Conservation (phyloP, 2,113 vertebrate species). For the Dasyurus viverrinus region DNA sequence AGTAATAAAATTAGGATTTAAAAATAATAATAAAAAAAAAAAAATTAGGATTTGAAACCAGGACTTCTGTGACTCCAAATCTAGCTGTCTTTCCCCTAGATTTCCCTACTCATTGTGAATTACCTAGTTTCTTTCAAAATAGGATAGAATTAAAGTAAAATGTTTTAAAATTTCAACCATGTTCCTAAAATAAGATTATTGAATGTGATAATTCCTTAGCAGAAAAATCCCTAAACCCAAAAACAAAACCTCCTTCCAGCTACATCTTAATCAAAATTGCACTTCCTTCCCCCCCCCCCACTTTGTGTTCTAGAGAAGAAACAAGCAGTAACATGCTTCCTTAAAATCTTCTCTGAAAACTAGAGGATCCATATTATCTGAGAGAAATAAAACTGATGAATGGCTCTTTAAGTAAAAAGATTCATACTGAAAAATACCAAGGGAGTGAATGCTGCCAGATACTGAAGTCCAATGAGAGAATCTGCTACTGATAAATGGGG, state of each 20-base stretch:
- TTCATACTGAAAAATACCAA: background rate
- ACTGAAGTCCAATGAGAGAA: background rate
- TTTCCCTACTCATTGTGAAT: background rate
- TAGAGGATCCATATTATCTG: background rate
- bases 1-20: background rate
- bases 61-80: background rate
- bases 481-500: background rate
- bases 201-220: background rate
- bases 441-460: background rate
- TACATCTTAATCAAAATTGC: background rate
- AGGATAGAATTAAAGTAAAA: background rate
- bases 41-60: background rate
- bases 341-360: background rate
- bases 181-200: background rate
- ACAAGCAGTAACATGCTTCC: background rate
- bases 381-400: background rate
- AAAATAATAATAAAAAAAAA: background rate
- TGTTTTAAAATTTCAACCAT: background rate
- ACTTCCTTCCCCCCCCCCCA: background rate
- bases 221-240: background rate
- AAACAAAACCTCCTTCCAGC: background rate
- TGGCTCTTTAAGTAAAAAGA: background rate
- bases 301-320: background rate
- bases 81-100: background rate
- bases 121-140: background rate